Conservation (phyloP, 2,797 vertebrate genomes). For the Catharus ustulatus region DNA sequence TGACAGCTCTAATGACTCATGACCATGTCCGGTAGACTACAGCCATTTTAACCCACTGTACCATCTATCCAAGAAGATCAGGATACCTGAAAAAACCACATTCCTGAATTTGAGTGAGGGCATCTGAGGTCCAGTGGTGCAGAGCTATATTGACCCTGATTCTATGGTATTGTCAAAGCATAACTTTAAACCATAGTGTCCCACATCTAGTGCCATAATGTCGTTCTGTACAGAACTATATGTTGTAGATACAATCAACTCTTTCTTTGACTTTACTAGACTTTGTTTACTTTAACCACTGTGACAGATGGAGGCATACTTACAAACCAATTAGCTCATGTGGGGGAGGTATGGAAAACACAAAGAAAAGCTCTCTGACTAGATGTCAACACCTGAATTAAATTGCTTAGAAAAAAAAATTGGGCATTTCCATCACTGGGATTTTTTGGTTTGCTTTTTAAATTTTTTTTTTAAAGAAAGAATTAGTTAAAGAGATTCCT, state of each 20-base stretch:
- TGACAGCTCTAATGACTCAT: neutral
- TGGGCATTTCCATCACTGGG: neutral
- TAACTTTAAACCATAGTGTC: neutral
- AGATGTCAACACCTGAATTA: neutral
- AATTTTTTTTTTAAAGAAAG: neutral
- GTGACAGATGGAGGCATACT: neutral
- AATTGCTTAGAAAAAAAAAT: neutral
- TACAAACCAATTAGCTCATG: neutral
- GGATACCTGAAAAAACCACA: neutral
- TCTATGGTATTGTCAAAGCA: neutral
- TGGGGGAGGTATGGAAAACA: neutral
- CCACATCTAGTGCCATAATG: neutral
- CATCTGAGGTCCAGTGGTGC: neutral
- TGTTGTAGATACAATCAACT: neutral
- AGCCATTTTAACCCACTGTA: neutral
- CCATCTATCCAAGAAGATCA: neutral
- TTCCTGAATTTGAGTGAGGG: neutral
- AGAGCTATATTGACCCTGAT: neutral
- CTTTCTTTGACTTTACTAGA: neutral
- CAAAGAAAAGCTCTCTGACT: neutral
- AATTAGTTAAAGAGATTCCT: neutral
- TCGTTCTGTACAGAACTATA: neutral
- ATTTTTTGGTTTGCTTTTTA: fast-evolving
- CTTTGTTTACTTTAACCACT: neutral
- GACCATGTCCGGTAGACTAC: neutral